Conservation (phyloP, 2,888 invertebrate species). For the Netelia fuscicornis region DNA sequence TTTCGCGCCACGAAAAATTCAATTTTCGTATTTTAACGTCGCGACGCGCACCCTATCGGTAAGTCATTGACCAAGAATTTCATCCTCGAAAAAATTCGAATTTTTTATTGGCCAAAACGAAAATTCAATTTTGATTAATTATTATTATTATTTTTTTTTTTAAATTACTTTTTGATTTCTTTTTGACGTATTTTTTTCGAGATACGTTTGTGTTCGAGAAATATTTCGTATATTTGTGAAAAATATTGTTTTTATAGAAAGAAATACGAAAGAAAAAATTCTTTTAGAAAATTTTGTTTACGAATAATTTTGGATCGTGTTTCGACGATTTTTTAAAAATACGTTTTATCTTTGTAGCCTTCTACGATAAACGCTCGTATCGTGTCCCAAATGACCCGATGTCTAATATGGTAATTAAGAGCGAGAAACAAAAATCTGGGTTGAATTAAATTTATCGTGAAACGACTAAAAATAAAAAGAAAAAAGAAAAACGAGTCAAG, state of each 20-base stretch:
- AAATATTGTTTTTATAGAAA: neutral
- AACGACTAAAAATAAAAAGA: neutral
- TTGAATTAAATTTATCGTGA: constrained; percentile 4
- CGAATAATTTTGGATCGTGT: neutral
- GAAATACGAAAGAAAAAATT: neutral
- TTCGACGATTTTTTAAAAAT: neutral
- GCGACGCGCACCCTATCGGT: neutral
- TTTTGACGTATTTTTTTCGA: no score
- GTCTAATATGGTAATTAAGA: constrained; percentile 13
- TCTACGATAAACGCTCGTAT: neutral
- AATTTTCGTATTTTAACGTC: neutral
- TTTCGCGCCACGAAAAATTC: neutral
- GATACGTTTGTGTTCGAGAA: neutral
- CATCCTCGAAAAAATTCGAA: neutral
- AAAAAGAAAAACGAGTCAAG: neutral
- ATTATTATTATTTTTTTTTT: neutral
- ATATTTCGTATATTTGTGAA: neutral
- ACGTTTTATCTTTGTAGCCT: neutral
- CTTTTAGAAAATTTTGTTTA: no score
- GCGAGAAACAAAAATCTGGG: neutral
- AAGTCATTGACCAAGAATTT: neutral
- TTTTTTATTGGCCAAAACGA: neutral
- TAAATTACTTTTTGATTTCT: no score
- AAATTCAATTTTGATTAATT: neutral
- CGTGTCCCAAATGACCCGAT: neutral